phyloP scores from a whole-genome alignment of 2,888 invertebrate species.

The Sesia bembeciformis region DNA sequence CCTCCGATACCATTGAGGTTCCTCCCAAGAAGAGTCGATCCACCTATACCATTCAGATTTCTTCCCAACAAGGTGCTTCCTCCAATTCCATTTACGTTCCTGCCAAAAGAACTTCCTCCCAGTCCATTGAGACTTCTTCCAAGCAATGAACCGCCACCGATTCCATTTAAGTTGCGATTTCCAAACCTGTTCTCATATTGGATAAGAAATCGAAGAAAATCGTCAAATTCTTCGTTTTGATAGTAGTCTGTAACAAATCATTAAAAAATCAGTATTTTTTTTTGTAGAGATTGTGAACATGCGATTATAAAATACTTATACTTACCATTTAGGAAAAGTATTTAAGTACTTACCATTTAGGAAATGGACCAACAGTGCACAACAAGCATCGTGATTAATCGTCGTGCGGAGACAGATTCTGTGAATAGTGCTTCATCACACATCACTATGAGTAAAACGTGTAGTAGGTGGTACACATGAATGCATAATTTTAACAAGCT shows the following conservation, averaged over 20 bases:
- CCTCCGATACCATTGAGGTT: conserved; percentile 19
- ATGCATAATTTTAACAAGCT: not conserved
- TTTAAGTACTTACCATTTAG: conserved; percentile 28
- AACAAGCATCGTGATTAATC: conserved; percentile 18
- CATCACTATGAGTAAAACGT: not conserved
- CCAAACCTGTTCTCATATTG: conserved; percentile 34
- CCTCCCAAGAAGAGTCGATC: conserved; percentile 28
- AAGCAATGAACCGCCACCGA: conserved; percentile 1
- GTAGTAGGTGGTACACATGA: not conserved
- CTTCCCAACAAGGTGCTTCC: conserved; percentile 26
- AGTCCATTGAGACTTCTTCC: conserved; percentile 10
- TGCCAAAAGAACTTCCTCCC: conserved; percentile 19
- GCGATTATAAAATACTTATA: not conserved
- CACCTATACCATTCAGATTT: conserved; percentile 29
- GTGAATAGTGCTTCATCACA: conserved; percentile 19
- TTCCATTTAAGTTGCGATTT: conserved; percentile 10
- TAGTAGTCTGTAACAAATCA: conserved; percentile 41
- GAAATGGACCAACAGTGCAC: conserved; percentile 21
- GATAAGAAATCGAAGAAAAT: conserved; percentile 41
- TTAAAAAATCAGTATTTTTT: not conserved
- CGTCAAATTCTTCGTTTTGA: conserved; percentile 44
- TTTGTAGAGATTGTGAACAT: not conserved
- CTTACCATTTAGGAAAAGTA: conserved; percentile 6
- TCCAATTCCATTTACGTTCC: conserved; percentile 21
- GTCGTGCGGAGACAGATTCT: conserved; percentile 27